Conservation (phyloP, 2,888 invertebrate species). For the Lasioglossum zephyrum region DNA sequence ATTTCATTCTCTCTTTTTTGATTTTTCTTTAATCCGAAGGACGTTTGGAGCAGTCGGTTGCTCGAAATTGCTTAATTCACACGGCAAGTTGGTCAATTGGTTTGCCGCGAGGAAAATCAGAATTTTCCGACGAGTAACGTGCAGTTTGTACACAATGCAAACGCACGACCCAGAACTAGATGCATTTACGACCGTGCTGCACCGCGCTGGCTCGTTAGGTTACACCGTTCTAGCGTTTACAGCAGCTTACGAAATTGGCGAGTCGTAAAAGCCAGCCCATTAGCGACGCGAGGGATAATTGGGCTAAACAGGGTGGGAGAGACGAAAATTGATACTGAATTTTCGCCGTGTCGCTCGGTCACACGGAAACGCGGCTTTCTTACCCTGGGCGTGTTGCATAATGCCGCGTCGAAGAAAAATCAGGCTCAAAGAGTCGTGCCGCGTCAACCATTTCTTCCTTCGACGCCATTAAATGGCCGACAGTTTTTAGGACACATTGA, state of each 20-base stretch:
- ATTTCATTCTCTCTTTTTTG: too few relatives aligned
- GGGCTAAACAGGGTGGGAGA: constrained; percentile 46
- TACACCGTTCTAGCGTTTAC: constrained; percentile 46
- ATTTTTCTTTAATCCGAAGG: background rate
- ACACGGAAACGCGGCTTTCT: constrained; percentile 25
- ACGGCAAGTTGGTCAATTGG: background rate
- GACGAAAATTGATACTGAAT: constrained; percentile 47
- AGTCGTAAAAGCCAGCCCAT: constrained; percentile 63
- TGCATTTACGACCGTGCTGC: constrained; percentile 57
- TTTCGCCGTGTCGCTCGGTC: constrained; percentile 19
- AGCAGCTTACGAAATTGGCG: constrained; percentile 68
- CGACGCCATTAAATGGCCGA: constrained; percentile 11
- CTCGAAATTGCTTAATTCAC: background rate
- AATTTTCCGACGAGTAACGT: background rate
- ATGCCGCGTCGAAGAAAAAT: constrained; percentile 22
- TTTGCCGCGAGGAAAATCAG: background rate
- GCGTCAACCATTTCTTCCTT: background rate
- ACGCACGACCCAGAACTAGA: constrained; percentile 57
- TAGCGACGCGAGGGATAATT: constrained; percentile 57
- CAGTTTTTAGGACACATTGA: background rate
- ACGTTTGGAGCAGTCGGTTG: background rate
- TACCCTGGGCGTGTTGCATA: constrained; percentile 5
- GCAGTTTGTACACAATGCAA: constrained; percentile 27
- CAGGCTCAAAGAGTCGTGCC: background rate
- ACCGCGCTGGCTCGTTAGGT: constrained; percentile 44